Evolutionary conservation across 1,140 invertebrate genomes (phyloP), one percentile per base, ranked within the genome.

Genomic region (Babylonia areolata): DNA sequence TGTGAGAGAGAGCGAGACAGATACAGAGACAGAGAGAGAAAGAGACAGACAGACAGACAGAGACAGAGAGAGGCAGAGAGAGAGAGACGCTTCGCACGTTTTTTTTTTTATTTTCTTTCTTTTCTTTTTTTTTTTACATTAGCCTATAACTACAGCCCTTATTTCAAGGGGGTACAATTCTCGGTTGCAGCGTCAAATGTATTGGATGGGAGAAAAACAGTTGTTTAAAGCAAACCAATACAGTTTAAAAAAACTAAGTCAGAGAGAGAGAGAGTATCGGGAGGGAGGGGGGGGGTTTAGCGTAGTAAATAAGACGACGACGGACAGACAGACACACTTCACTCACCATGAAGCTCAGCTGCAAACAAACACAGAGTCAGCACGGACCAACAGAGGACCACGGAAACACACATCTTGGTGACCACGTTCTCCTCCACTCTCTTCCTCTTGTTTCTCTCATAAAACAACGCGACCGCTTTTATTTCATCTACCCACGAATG

Each of bases 41-140:
- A 75, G 71, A 75, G 71, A 75, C n/a, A 75, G 71, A 75, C 6
- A 75, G 71, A 75, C 6, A 75, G 71, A 75, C n/a, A 75, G 28
- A 75, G 71, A 33, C n/a, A 37, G 6, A 75, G 6, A 33, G 6
- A 20, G 20, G 46, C 20, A 51, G 20, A 11, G 20, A 51, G 6
- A 51, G 20, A 11, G 20, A 51, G 6, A 51, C 6, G 6, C 6
- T 11, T 51, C 6, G 20, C 20, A 20, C 6, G 20, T 51, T 11
- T 51, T 51, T 75, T 11, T 6, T 6, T 6, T 12, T 6, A 6
- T n/a, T n/a, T n/a, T n/a, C n/a, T n/a, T n/a, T n/a, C n/a, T n/a
- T n/a, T n/a, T n/a, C n/a, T n/a, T n/a, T 33, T 31, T 9, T 9
- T 33, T 28, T 75, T 75, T 11, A 75, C 71, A 75, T 11, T 11